Base-by-base conservation (phyloP, 2,797 vertebrate genomes). In the Brachyrhaphis roseni region DNA sequence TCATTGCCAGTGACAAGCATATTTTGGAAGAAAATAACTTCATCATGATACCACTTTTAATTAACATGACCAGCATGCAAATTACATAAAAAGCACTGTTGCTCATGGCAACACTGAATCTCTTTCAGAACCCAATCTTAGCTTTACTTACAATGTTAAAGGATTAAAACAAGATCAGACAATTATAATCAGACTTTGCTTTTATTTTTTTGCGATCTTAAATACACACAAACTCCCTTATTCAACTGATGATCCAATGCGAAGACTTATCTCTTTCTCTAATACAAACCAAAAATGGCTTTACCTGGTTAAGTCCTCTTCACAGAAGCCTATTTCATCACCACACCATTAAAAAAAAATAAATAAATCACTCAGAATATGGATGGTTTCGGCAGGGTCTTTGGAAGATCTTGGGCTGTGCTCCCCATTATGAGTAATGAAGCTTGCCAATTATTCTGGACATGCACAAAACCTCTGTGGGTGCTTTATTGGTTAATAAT, bases 1-100 rank as follows among this genome's bases (percentile, higher is more conserved):
- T 55, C 41, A 72, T 49, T 31, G 75, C 6, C 15, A 77, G 64
- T 45, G 73, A 72, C 75, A 81, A 72, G 79, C 20, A 55, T 11
- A 55, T 75, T 85, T 77, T 28, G 7, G 13, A 66, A 31, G 43
- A 53, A 68, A 75, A 49, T 0, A 39, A 72, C 46, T 26, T 31
- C 36, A 36, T 28, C 1, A 47, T 26, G 4, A 80, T n/a, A 46
- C 39, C 26, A 39, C 53, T 73, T 80, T 72, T 55, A 79, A 78
- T 82, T 34, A 70, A 49, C 1, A 18, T 39, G 57, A 59, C 18
- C 75, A 34, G 26, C 1, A 55, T 20, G 55, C 26, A 26, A 59
- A 53, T 10, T 26, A 10, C 51, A 26, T n/a, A 13, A 62, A 81
- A 75, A 59, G 7, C 36, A 49, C 81, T 36, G 18, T 20, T 59